phyloP scores from a whole-genome alignment of 1,140 invertebrate species.

The Bombus fervidus region DNA sequence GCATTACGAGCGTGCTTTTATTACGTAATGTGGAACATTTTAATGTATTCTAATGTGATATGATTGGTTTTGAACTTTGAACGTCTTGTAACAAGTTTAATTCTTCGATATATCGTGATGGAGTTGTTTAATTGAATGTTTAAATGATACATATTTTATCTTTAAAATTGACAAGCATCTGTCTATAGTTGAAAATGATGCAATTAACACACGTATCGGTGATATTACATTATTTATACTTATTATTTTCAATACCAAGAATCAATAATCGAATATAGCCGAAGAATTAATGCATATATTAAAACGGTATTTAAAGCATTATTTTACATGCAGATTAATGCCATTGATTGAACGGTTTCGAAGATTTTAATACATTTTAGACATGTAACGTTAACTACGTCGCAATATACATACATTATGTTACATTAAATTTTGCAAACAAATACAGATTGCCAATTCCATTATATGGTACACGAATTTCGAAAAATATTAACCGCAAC shows the following conservation, averaged over 20 bases:
- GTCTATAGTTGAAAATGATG: not conserved
- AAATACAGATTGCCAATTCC: not conserved
- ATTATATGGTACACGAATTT: not conserved
- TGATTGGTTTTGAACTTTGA: not conserved
- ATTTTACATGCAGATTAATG: slow-evolving; percentile 3
- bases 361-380: not conserved
- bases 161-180: not conserved
- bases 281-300: not conserved
- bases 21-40: too few relatives aligned
- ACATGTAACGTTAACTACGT: not conserved
- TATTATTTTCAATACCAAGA: not conserved
- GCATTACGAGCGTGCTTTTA: too few relatives aligned
- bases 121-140: not conserved
- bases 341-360: not conserved
- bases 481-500: too few relatives aligned
- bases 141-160: not conserved
- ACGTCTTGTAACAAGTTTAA: not conserved
- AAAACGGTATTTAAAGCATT: not conserved
- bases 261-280: not conserved
- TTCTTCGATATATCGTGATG: too few relatives aligned
- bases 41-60: not conserved
- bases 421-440: not conserved
- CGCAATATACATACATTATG: not conserved
- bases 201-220: not conserved
- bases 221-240: not conserved